phyloP scores from a whole-genome alignment of 1,140 invertebrate genomes.

The Ostrea denselamellosa region DNA sequence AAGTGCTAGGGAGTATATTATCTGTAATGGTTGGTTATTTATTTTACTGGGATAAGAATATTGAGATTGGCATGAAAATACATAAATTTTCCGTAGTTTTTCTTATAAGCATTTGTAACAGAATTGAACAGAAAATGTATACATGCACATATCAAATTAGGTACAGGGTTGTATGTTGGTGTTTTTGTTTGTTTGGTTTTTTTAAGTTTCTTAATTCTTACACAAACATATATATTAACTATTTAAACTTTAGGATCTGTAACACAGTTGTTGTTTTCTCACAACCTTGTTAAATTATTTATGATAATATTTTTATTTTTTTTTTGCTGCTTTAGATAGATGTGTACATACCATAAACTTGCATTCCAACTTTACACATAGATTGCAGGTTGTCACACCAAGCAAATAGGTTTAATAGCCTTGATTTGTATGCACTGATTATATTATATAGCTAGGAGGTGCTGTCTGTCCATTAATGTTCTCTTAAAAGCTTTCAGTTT shows the following conservation, averaged over 20 bases:
- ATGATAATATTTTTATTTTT: neutral
- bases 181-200: too few species aligned
- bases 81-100: too few species aligned
- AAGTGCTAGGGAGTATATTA: neutral
- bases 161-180: too few species aligned
- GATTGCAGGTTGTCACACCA: neutral
- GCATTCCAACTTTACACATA: slow-evolving; percentile 18
- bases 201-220: too few species aligned
- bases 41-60: too few species aligned
- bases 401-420: slow-evolving; percentile 20
- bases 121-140: too few species aligned
- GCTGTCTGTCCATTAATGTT: neutral
- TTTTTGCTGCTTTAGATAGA: neutral
- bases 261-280: neutral
- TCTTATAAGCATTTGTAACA: too few species aligned
- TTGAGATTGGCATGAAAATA: too few species aligned
- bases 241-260: too few species aligned
- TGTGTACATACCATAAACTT: neutral
- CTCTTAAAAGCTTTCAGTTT: slow-evolving; percentile 1
- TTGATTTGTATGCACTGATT: slow-evolving; percentile 19
- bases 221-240: too few species aligned
- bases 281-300: neutral
- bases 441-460: neutral
- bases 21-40: neutral
- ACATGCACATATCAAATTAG: too few species aligned